Evolutionary conservation across 2,797 vertebrate genomes (phyloP), one percentile per base, ranked within the genome.

Genomic region (Coregonus sp.): DNA sequence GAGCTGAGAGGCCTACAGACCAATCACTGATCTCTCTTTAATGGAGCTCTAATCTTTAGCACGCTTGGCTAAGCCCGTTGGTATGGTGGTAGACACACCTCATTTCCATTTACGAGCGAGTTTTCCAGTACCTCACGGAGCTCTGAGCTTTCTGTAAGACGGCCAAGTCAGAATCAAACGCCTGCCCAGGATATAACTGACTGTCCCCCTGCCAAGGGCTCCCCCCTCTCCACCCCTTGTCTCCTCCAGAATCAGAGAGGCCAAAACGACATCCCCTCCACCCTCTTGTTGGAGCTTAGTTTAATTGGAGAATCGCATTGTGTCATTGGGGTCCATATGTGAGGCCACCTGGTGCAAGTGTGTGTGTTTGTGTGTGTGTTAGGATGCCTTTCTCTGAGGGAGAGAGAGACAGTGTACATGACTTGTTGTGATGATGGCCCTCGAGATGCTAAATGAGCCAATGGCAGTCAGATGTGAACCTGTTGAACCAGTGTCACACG

Each of bases 81-180:
- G 40, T 66, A 50, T 67, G 75, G 72, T 63, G 72, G 72, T 59
- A 35, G 73, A 6, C 73, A 72, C 68, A 47, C 69, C 63, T 75
- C 80, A 51, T 72, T 72, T 33, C 61, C 68, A 7, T 75, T 78
- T n/a, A 75, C 11, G 68, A 78, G 69, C 14, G 6, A 61, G 15
- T 18, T 74, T 78, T 81, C 80, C 76, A 78, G 75, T 74, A 5
- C 59, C 67, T 75, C 70, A 51, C 25, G 4, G 54, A 70, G 52
- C 37, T 29, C 37, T 47, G 40, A 47, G 40, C 40, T 47, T 2
- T 47, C 40, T 47, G 40, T 12, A 47, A 47, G 40, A 47, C 40
- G 9, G 40, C 40, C 40, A 47, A 47, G 9, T 47, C 40, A 9
- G 9, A 47, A 47, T 47, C 40, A 47, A 11, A 11, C 40, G 9